These are phyloP conservation scores for Catotricha subobsoleta DNA, from an alignment of 2,888 invertebrate species.

Conservation along the genomic window DNA sequence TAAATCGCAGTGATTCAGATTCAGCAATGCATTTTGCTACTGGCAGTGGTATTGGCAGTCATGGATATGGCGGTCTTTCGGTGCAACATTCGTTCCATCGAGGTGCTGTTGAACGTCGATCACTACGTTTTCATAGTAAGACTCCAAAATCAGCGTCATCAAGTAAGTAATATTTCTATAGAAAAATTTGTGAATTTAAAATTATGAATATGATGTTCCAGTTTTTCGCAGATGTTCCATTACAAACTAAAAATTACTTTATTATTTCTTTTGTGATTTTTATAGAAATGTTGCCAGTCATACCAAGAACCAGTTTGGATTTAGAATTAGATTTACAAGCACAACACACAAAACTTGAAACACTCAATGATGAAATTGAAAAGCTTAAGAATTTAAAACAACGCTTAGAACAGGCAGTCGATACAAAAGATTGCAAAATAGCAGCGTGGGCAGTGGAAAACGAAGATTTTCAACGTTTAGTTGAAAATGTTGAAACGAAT, in stretches of 20 bases:
- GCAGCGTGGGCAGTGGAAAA: slow-evolving; percentile 78
- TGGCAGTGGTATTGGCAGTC: slow-evolving; percentile 21
- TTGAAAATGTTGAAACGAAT: slow-evolving; percentile 28
- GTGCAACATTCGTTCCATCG: slow-evolving; percentile 64
- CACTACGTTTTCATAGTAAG: slow-evolving; percentile 54
- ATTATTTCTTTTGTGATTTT: not conserved
- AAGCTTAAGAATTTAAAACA: slow-evolving; percentile 66
- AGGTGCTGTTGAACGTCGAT: slow-evolving; percentile 74
- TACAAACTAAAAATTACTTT: too few species aligned
- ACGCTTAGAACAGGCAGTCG: slow-evolving; percentile 66
- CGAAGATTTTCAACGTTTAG: slow-evolving; percentile 60
- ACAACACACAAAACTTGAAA: slow-evolving; percentile 67
- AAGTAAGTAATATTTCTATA: slow-evolving; percentile 20
- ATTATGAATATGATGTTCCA: not conserved
- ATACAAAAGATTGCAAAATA: slow-evolving; percentile 61
- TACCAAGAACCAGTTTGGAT: slow-evolving; percentile 74
- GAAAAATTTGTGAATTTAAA: not conserved
- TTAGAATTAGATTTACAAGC: slow-evolving; percentile 82
- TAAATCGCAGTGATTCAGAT: slow-evolving; percentile 93
- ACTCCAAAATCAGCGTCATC: slow-evolving; percentile 32
- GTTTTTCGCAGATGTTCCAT: not conserved
- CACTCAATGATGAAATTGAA: slow-evolving; percentile 66
- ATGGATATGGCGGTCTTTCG: slow-evolving; percentile 18
- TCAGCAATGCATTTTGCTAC: slow-evolving; percentile 71
- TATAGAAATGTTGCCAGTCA: slow-evolving; percentile 35